Evolutionary conservation across 1,140 invertebrate genomes (phyloP), one percentile per base, ranked within the genome.

Genomic region (Philopotamus ludificatus): DNA sequence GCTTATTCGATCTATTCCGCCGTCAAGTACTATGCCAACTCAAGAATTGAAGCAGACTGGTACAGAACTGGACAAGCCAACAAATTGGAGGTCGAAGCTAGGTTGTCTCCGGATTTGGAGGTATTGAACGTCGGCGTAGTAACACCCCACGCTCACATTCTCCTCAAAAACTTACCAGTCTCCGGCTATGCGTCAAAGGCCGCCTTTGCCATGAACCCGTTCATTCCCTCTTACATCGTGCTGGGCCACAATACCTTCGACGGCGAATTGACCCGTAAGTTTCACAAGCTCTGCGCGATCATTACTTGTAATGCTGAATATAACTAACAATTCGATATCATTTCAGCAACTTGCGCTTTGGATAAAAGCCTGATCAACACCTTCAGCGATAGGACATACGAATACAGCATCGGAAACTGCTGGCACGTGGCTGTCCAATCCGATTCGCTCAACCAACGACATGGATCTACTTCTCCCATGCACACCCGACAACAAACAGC

Each of bases 391-490:
- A 78, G 74, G 9, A 76, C 74, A 10, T 88, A 85, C 70, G 74
- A 81, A 1, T 72, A 85, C 51, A 70, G 75, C 10, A 63, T 87
- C 2, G 79, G 79, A 15, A 73, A 81, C 12, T 82, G 81, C 47
- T 88, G 85, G 84, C 82, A 87, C 63, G 83, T 87, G 0, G 76
- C 84, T 28, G 73, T 87, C 73, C 81, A 81, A 20, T 77, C 82
- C 55, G 74, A 77, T 22, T 80, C 78, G 7, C 73, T 73, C 1
- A 59, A 72, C 23, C 69, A 70, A 41, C 39, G n/a, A 9, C 4
- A 4, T 16, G 1, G 15, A n/a, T 59, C 59, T n/a, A 66, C 63
- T 7, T 23, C 20, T n/a, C 10, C 23, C 2, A 1, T 25, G 1
- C 18, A 39, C 10, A 2, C 62, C 18, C 72, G 76, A 18, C 67